Conservation (phyloP, 1,140 invertebrate species). For the Tetraneura akinire region DNA sequence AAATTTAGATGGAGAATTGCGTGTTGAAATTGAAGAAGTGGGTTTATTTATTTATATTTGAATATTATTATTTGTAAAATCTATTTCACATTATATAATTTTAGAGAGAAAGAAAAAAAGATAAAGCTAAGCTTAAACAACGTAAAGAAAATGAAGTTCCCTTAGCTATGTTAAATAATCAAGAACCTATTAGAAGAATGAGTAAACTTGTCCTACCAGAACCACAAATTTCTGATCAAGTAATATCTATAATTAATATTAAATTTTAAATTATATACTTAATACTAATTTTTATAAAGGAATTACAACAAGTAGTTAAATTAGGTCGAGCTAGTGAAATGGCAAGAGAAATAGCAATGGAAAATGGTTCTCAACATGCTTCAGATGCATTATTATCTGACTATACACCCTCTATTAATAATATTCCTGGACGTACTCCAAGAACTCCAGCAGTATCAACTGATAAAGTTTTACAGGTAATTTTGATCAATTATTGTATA, state of each 20-base stretch:
- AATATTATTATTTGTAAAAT: neutral
- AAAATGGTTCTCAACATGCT: constrained; percentile 73
- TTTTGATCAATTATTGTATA: constrained; percentile 35
- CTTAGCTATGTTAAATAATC: constrained; percentile 82
- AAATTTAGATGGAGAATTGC: constrained; percentile 88
- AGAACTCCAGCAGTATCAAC: constrained; percentile 79
- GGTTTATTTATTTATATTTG: constrained; percentile 38
- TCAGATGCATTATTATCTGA: constrained; percentile 88
- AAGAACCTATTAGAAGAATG: constrained; percentile 89
- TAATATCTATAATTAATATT: constrained; percentile 29
- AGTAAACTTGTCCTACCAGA: constrained; percentile 94
- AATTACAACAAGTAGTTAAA: constrained; percentile 85
- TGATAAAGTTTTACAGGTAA: constrained; percentile 67
- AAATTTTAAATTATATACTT: constrained; percentile 3
- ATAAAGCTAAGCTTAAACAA: constrained; percentile 91
- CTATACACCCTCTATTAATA: constrained; percentile 82
- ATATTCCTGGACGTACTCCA: constrained; percentile 68
- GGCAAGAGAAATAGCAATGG: constrained; percentile 82
- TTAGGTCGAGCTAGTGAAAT: constrained; percentile 92
- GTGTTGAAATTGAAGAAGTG: constrained; percentile 86
- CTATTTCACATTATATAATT: constrained; percentile 46
- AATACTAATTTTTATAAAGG: constrained; percentile 64
- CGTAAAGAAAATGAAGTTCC: constrained; percentile 96
- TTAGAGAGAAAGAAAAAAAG: constrained; percentile 77
- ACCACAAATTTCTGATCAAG: constrained; percentile 91